A percentile compares a stretch with the other conserved stretches of the same genome.
Conservation (phyloP, 1,140 invertebrate genomes). For the Drosophila parabipectinata region DNA sequence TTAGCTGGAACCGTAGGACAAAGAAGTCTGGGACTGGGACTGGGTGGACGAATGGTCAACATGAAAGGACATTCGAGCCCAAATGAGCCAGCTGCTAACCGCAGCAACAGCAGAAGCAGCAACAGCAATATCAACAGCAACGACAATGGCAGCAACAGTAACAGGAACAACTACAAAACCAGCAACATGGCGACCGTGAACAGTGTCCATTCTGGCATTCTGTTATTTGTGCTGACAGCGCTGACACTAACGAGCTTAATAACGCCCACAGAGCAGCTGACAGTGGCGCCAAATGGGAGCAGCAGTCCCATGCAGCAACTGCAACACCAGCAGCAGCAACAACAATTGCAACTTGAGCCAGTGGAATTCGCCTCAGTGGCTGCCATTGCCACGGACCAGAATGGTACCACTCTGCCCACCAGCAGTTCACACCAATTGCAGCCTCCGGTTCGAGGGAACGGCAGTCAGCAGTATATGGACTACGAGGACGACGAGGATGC, state of each 20-base stretch:
- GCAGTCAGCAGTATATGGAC: constrained; percentile 40
- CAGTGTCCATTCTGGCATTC: constrained; percentile 51
- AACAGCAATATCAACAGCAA: constrained; percentile 50
- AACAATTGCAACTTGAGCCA: constrained; percentile 21
- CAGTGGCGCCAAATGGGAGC: constrained; percentile 54
- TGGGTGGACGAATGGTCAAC: constrained; percentile 28
- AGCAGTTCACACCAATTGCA: neutral
- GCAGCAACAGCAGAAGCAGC: constrained; percentile 46
- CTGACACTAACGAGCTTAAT: constrained; percentile 82
- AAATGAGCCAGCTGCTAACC: constrained; percentile 64
- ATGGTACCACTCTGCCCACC: constrained; percentile 9
- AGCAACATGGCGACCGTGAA: constrained; percentile 17
- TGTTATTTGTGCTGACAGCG: constrained; percentile 78
- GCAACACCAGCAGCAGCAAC: constrained; percentile 1
- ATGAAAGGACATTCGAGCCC: constrained; percentile 71
- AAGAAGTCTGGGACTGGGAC: neutral
- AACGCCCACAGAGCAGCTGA: constrained; percentile 78
- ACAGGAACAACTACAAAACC: constrained; percentile 1
- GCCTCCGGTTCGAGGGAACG: constrained; percentile 9
- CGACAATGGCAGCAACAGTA: constrained; percentile 31
- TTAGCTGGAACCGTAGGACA: constrained; percentile 30
- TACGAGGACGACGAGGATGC: constrained; percentile 37
- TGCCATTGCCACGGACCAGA: constrained; percentile 20
- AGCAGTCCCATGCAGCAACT: constrained; percentile 5
- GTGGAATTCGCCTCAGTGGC: constrained; percentile 8